Evolutionary conservation across 2,888 invertebrate species (phyloP), one percentile per base, ranked within the genome.

Genomic region (Terebella lapidaria): DNA sequence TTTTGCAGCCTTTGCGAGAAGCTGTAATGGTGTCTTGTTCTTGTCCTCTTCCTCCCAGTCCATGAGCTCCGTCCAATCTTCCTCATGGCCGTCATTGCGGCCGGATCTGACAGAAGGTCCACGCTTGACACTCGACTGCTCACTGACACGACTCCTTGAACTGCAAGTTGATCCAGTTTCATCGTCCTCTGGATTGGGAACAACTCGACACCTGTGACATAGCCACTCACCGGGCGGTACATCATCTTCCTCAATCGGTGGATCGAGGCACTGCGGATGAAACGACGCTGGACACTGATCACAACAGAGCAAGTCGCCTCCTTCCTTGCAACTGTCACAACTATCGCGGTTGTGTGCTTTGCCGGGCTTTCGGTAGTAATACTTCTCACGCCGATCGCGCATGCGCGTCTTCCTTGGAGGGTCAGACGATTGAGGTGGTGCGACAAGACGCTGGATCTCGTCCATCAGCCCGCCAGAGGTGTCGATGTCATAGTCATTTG

Each of bases 251-350:
- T 89, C 89, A 58, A 97, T 81, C 0, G 96, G 94, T 1, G 96
- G 97, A 83, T 95, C 91, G 83, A 95, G 93, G 87, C 96, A 97
- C 71, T 90, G 88, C 61, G 94, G 85, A 83, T 97, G 96, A 82
- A 96, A 97, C 65, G 94, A 93, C 29, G 93, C 92, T 1, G 94
- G 94, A 74, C 96, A 97, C 66, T 89, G 88, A 81, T 96, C 95
- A 79, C 96, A 97, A 81, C 94, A 95, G 61, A 97, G 87, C 42
- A 97, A 83, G 80, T 94, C 93, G 1, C 96, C 95, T 30, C 94
- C 94, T 83, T 95, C 95, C 57, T 89, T 87, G 79, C 96, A 96
- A 58, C 92, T 90, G 83, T 94, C 94, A 77, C 96, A 96, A 67
- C 88, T 88, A 76, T 95, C 94, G 76, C 90, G 91, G 81, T 94